phyloP scores from a whole-genome alignment of 2,113 vertebrate species.

The Syngnathoides biaculeatus region DNA sequence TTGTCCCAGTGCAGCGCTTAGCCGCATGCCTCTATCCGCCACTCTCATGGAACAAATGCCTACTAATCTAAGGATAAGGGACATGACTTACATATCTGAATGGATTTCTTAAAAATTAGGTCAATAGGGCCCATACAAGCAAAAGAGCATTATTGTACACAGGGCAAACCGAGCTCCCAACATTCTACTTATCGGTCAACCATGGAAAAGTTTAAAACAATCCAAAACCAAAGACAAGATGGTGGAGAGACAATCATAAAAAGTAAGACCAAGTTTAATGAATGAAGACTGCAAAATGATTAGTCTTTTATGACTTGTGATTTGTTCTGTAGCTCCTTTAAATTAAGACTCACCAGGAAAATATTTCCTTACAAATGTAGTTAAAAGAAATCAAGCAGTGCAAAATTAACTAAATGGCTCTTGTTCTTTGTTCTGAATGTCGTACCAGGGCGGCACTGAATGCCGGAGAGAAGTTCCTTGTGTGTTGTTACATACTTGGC shows the following conservation, averaged over 20 bases:
- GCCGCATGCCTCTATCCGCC: conserved; percentile 16
- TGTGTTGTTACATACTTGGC: no score
- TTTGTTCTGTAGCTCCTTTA: no score
- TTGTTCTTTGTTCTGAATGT: no score
- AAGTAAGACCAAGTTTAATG: no score
- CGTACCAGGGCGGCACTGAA: no score
- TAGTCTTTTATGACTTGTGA: no score
- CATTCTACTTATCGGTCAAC: not conserved
- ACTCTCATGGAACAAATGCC: conserved; percentile 44
- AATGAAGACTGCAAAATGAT: no score
- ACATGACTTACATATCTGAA: conserved; percentile 32
- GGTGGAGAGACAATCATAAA: not conserved
- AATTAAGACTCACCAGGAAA: no score
- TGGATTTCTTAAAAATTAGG: conserved; percentile 50
- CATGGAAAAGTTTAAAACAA: conserved; percentile 16
- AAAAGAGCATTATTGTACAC: conserved; percentile 28
- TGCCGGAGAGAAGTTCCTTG: no score
- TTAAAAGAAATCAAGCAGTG: no score
- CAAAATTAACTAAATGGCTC: no score
- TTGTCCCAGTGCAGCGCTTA: conserved; percentile 23
- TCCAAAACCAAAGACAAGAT: not conserved
- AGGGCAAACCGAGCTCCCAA: not conserved
- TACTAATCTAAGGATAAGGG: conserved; percentile 55
- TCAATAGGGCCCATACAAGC: conserved; percentile 41
- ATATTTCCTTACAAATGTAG: no score